These are phyloP conservation scores for Drosophila athabasca DNA, from an alignment of 1,140 invertebrate species.

Conservation along the genomic window DNA sequence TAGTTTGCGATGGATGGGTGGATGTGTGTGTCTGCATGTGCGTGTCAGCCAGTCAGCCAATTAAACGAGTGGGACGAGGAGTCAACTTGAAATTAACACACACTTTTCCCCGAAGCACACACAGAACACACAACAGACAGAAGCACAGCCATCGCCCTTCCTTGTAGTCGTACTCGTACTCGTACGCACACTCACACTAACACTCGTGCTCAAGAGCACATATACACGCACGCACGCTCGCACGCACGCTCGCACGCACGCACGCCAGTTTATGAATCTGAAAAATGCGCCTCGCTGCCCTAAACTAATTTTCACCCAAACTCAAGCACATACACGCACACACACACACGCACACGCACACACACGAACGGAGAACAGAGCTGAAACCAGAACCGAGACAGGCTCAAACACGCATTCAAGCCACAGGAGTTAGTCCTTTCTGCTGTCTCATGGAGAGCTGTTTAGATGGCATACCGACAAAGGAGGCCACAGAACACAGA, in stretches of 20 bases:
- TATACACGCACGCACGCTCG: conserved; percentile 22
- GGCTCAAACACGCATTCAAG: conserved; percentile 15
- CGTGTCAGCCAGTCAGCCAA: conserved; percentile 49
- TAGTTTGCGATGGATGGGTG: conserved; percentile 23
- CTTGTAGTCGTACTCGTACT: too few species aligned
- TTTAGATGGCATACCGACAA: conserved; percentile 6
- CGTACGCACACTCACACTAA: too few species aligned
- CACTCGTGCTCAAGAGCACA: neutral
- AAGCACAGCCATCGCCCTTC: neutral
- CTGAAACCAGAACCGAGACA: conserved; percentile 2
- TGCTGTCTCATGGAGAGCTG: conserved; percentile 19
- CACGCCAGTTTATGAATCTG: conserved; percentile 74
- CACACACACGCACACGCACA: conserved; percentile 11
- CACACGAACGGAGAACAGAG: too few species aligned
- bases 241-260: conserved; percentile 9
- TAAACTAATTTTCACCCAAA: conserved; percentile 69
- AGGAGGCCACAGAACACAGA: neutral
- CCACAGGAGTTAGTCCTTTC: conserved; percentile 37
- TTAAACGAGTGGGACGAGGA: conserved; percentile 60
- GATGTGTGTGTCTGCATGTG: conserved; percentile 1
- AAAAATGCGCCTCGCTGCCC: conserved; percentile 69
- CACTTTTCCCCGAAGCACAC: conserved; percentile 26
- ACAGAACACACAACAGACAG: conserved; percentile 1
- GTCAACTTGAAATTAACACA: conserved; percentile 68
- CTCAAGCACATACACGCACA: conserved; percentile 38